phyloP scores from a whole-genome alignment of 2,113 vertebrate genomes.

The Polypterus bichir region DNA sequence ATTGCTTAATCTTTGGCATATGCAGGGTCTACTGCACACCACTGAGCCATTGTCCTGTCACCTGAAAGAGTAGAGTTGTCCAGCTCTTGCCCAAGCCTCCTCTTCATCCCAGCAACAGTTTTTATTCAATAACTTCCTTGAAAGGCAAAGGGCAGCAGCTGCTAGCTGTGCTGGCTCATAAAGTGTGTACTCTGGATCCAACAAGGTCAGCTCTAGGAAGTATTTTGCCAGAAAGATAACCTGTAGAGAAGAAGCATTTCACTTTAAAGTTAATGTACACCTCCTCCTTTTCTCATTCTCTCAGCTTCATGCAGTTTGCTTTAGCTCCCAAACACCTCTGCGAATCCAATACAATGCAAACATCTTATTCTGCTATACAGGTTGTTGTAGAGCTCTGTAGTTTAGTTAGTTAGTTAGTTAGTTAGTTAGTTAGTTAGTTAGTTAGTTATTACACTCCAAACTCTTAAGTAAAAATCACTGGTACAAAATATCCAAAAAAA shows the following conservation, averaged over 20 bases:
- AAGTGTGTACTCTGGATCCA: constrained; percentile 53
- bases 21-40: background rate
- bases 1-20: background rate
- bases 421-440: too few relatives aligned
- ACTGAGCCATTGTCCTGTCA: constrained; percentile 13
- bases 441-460: too few relatives aligned
- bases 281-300: fast-evolving
- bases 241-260: constrained; percentile 24
- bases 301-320: background rate
- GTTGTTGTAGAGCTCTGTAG: too few relatives aligned
- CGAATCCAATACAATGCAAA: too few relatives aligned
- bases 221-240: constrained; percentile 59
- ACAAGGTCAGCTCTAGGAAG: constrained; percentile 64
- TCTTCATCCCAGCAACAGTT: constrained; percentile 31
- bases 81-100: constrained; percentile 38
- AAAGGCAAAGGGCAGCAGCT: constrained; percentile 56
- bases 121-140: constrained; percentile 45
- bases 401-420: too few relatives aligned
- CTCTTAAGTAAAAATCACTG: too few relatives aligned
- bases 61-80: constrained; percentile 51
- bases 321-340: background rate
- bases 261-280: too few relatives aligned
- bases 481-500: too few relatives aligned
- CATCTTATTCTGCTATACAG: too few relatives aligned
- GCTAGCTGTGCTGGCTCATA: constrained; percentile 57